These are phyloP conservation scores for Hippocampus barbouri DNA, from an alignment of 2,113 vertebrate genomes.

Conservation along the genomic window DNA sequence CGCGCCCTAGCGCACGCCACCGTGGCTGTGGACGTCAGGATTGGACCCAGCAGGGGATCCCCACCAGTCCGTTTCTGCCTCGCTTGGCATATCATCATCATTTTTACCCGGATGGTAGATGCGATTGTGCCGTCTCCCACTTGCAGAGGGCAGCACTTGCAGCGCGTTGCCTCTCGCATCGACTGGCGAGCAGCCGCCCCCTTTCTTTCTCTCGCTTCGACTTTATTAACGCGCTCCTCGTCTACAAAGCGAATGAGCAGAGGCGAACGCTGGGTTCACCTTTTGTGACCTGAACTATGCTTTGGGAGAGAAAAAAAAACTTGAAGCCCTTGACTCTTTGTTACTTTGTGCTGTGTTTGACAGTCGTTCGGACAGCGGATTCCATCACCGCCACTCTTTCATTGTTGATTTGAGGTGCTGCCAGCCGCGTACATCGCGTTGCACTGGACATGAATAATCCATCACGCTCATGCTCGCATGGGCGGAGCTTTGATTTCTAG, in stretches of 20 bases:
- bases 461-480: neutral
- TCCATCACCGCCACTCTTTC: conserved; percentile 4
- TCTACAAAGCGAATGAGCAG: neutral
- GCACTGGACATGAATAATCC: neutral
- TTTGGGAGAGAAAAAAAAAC: neutral
- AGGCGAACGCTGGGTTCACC: neutral
- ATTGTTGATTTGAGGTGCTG: conserved; percentile 14
- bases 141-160: conserved; percentile 35
- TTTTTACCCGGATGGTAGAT: conserved; percentile 47
- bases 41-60: conserved; percentile 68
- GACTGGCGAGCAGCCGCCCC: conserved; percentile 10
- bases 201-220: neutral
- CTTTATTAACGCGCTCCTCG: neutral
- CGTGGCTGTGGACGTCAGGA: conserved; percentile 52
- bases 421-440: conserved; percentile 23
- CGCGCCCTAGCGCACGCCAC: conserved; percentile 7
- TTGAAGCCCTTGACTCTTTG: neutral
- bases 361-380: neutral
- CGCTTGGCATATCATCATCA: conserved; percentile 53
- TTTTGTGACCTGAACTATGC: neutral
- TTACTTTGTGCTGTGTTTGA: conserved; percentile 4
- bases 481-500: neutral
- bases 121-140: conserved; percentile 44
- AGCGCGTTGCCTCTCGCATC: conserved; percentile 10
- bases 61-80: conserved; percentile 53